Percentiles rank a stretch among this genome's conserved stretches.
These are phyloP conservation scores for Adelosebastes latens DNA, from an alignment of 2,797 vertebrate species.

Conservation along the genomic window DNA sequence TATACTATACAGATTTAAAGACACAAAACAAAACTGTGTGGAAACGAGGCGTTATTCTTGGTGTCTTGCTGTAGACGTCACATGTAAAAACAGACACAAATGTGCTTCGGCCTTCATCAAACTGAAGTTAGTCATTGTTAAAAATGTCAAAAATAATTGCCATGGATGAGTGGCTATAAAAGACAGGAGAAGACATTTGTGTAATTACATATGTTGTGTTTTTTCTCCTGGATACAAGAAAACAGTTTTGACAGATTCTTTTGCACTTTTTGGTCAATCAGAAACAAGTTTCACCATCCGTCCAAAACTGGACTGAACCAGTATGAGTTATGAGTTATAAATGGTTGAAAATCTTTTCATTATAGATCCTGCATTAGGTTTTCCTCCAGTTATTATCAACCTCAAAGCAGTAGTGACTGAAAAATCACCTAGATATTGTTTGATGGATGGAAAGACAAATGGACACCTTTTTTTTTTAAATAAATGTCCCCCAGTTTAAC, in stretches of 20 bases:
- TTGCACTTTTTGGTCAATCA: background rate
- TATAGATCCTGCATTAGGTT: background rate
- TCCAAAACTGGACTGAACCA: background rate
- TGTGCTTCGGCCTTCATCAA: background rate
- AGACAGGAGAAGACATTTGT: background rate
- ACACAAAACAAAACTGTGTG: too few relatives aligned
- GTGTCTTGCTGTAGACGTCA: background rate
- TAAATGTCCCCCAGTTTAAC: constrained; percentile 8
- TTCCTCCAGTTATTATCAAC: background rate
- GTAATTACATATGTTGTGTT: background rate
- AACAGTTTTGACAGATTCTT: background rate
- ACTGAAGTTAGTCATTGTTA: background rate
- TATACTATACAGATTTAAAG: too few relatives aligned
- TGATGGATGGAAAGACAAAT: background rate
- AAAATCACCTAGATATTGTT: background rate
- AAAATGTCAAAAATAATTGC: constrained; percentile 1
- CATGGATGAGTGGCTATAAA: background rate
- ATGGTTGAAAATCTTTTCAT: background rate
- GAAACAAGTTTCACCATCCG: background rate
- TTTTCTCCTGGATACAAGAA: background rate
- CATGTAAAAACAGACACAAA: background rate
- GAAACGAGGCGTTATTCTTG: background rate
- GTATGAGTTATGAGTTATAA: background rate
- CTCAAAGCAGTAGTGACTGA: background rate
- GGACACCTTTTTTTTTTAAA: background rate